Base-by-base conservation (phyloP, 2,797 vertebrate species). In the Megalops cyprinoides region DNA sequence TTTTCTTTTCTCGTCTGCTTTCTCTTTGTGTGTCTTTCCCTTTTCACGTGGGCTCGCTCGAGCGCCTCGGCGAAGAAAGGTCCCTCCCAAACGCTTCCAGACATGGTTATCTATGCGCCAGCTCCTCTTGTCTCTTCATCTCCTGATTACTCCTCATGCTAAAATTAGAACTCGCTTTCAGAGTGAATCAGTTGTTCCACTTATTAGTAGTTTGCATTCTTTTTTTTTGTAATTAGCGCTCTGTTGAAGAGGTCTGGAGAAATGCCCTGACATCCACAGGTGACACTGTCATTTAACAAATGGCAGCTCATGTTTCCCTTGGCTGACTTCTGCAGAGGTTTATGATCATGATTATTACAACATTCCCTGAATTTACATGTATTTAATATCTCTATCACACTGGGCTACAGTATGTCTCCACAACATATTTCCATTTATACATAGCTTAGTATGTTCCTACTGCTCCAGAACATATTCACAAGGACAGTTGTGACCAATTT, bases 51-150 rank as follows among this genome's bases (percentile, higher is more conserved):
- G 84, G 83, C 77, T 65, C 25, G 49, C 77, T 78, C 79, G 65
- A 81, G 77, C 67, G 83, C 82, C 86, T 71, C 62, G 23, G 80
- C 84, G 85, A 65, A 37, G 56, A 56, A 56, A 78, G 81, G 75
- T 42, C 53, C 20, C n/a, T 42, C 88, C 87, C 67, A 82, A 78
- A 85, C 86, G 15, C 37, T 48, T 89, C 87, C 67, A 82, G 76
- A 85, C 85, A n/a, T 37, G 80, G 87, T 82, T 86, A 74, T 87
- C 81, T 83, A 84, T 74, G 75, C 88, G 89, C 83, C 39, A 51
- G 71, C 71, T 76, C 62, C 74, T 84, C 79, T 80, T 55, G 79
- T 88, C 83, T 86, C 75, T 42, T 49, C 60, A 80, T 78, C 74
- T 79, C 83, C 82, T 82, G 78, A 87, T 83, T 84, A 39, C 79